These are phyloP conservation scores for Laothoe populi DNA, from an alignment of 2,888 invertebrate genomes.

Conservation along the genomic window DNA sequence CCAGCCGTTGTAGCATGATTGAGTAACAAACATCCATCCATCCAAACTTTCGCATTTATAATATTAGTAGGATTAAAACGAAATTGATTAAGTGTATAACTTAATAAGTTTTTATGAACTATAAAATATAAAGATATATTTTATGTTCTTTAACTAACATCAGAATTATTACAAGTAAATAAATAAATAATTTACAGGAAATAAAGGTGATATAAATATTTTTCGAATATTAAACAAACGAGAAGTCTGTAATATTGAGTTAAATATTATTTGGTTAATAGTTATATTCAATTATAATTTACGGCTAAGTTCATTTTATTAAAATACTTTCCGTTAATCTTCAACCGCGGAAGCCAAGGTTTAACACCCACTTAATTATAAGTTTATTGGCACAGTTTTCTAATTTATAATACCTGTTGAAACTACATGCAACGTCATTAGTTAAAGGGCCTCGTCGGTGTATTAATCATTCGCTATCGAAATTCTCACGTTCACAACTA, in stretches of 20 bases:
- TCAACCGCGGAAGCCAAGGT: constrained; percentile 30
- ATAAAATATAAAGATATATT: no score
- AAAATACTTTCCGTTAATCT: constrained; percentile 3
- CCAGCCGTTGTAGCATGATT: no score
- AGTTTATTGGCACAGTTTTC: constrained; percentile 43
- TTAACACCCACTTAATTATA: constrained; percentile 46
- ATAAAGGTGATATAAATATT: no score
- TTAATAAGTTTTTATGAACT: no score
- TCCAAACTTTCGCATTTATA: no score
- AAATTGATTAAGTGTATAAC: no score
- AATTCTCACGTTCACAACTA: constrained; percentile 58
- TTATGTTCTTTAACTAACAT: no score
- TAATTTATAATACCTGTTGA: constrained; percentile 66
- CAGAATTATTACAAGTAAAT: no score
- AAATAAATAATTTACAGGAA: no score
- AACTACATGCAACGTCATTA: constrained; percentile 67
- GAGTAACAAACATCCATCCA: no score
- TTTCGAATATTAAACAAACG: no score
- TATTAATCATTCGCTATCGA: constrained; percentile 64
- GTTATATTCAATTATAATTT: not conserved
- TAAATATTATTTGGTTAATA: not conserved
- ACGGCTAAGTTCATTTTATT: not conserved
- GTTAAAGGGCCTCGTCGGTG: constrained; percentile 55
- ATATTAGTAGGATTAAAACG: no score
- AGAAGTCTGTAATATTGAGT: not conserved